Evolutionary conservation across 64 coral and sea anemone species (phyloP), one percentile per base, ranked within the genome.

Genomic region (Porites australiensis): DNA sequence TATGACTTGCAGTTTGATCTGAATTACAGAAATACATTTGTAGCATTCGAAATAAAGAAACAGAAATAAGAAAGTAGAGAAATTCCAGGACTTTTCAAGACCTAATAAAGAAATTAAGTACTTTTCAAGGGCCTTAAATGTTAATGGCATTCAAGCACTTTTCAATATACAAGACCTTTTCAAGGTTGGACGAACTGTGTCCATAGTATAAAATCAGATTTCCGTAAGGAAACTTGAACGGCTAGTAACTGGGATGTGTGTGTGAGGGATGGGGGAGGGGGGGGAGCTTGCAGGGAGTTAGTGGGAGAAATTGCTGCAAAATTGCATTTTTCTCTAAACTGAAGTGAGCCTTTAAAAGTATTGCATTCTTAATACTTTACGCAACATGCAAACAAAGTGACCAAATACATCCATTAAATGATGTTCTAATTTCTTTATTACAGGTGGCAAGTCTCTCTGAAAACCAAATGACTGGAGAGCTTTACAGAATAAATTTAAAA

Each of bases 341-440:
- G 64, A 66, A 66, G 64, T 66, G 64, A 66, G 64, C 64, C 64
- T 66, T 66, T 66, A 66, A 66, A 66, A 66, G 64, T 5, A 66
- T 66, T 66, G 64, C 20, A 66, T 37, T 18, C 64, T 18, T 66
- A 5, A 66, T 66, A 66, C 64, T 6, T 66, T 66, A 66, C 20
- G 64, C 64, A 66, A 66, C 64, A 66, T 66, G 64, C 64, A 66
- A 66, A 66, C 6, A 66, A 66, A 66, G 64, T 66, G 64, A 66
- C 64, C 64, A 66, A 66, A 66, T 66, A 66, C 7, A n/a, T 66
- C 64, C 64, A 66, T 66, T 66, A 66, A 66, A 66, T 66, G 64
- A 66, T 66, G 20, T 66, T 66, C 20, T 66, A 66, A 66, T 66
- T 66, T 66, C 64, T 66, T 66, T 66, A 66, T 66, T 66, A 66